Evolutionary conservation across 2,797 vertebrate species (phyloP).

Genomic region (Tokudaia tokunoshimensis): DNA sequence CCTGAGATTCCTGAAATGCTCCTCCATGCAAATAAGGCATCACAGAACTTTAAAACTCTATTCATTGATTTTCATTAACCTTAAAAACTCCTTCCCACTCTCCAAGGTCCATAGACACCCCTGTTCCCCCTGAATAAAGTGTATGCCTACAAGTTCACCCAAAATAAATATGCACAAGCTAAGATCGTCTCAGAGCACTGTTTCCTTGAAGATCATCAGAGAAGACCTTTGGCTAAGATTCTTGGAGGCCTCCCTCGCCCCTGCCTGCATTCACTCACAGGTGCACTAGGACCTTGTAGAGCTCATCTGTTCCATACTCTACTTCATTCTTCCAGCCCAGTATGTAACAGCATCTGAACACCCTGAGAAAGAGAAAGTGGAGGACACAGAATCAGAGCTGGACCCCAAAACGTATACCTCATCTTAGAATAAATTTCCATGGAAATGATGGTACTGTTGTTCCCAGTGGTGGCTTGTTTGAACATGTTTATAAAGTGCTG

Average conservation of each 20-base stretch:
- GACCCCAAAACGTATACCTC: not conserved
- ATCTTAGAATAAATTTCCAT: constrained; percentile 41
- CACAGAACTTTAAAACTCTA: not conserved
- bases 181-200: not conserved
- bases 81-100: not conserved
- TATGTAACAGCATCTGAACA: not conserved
- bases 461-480: not conserved
- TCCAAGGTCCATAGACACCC: not conserved
- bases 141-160: not conserved
- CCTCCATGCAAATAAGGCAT: not conserved
- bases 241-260: too few species aligned
- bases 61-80: not conserved
- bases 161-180: not conserved
- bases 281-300: not conserved
- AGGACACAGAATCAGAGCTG: not conserved
- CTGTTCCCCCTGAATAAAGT: not conserved
- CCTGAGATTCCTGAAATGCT: not conserved
- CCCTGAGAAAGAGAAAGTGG: not conserved
- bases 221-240: not conserved
- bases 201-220: not conserved
- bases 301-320: not conserved
- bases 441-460: not conserved
- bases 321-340: not conserved
- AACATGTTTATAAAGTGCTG: not conserved
- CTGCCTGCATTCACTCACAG: not conserved